Conservation (phyloP, 2,797 vertebrate species). For the Acanthopagrus latus region DNA sequence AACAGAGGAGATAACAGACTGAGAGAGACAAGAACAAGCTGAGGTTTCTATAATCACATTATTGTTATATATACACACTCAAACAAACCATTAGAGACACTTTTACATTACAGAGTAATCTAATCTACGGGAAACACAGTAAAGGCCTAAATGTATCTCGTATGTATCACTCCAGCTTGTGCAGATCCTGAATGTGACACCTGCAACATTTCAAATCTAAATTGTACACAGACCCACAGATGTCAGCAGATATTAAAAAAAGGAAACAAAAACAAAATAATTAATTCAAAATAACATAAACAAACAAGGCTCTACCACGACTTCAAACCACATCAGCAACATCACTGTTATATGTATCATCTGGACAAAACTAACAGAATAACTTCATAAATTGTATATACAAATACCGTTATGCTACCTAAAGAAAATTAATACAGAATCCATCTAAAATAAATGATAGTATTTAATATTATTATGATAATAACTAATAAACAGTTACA, state of each 20-base stretch:
- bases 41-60: neutral
- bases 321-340: neutral
- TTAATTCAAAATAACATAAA: neutral
- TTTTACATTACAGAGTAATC: neutral
- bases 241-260: too few species aligned
- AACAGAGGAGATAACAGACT: constrained; percentile 19
- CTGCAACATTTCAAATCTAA: neutral
- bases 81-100: neutral
- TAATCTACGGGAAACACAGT: neutral
- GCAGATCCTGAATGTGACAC: neutral
- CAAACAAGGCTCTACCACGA: too few species aligned
- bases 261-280: neutral
- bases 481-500: too few species aligned
- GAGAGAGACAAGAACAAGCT: neutral
- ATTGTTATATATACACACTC: neutral
- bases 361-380: neutral
- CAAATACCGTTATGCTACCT: neutral
- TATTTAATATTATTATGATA: too few species aligned
- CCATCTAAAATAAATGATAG: too few species aligned
- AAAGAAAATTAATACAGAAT: too few species aligned
- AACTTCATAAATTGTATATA: neutral
- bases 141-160: neutral
- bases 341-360: neutral
- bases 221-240: neutral
- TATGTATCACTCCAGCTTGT: neutral